Conservation (phyloP, 2,888 invertebrate genomes). For the Elysia crispata region DNA sequence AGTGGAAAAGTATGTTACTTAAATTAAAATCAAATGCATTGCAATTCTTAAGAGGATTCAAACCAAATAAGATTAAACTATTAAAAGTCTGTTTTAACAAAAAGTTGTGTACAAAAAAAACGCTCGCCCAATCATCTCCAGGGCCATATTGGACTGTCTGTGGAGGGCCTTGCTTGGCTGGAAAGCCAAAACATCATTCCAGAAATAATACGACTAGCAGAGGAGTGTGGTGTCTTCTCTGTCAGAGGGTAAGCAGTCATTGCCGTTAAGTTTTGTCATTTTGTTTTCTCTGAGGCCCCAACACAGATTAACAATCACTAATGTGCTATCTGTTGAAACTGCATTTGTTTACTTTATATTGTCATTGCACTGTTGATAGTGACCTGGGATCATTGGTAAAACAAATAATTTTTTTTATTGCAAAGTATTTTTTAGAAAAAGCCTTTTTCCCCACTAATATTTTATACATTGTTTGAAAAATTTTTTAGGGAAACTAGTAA, state of each 20-base stretch:
- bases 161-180: conserved; percentile 86
- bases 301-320: too few relatives aligned
- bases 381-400: not conserved
- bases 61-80: not conserved
- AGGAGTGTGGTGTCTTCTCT: conserved; percentile 89
- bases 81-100: not conserved
- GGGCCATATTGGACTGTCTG: conserved; percentile 88
- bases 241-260: conserved; percentile 82
- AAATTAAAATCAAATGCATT: not conserved
- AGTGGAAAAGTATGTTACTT: too few relatives aligned
- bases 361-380: not conserved
- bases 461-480: too few relatives aligned
- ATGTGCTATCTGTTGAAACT: not conserved
- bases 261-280: too few relatives aligned
- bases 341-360: not conserved
- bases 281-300: too few relatives aligned
- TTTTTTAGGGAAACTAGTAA: too few relatives aligned
- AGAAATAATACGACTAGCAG: conserved; percentile 83
- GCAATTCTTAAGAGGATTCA: not conserved
- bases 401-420: too few relatives aligned
- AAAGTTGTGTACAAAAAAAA: not conserved
- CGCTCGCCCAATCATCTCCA: conserved; percentile 54
- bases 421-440: too few relatives aligned
- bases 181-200: conserved; percentile 81
- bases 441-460: too few relatives aligned